A percentile compares a stretch with the other conserved stretches of the same genome.
phyloP scores from a whole-genome alignment of 2,113 vertebrate species.

The Dissostichus mawsoni region DNA sequence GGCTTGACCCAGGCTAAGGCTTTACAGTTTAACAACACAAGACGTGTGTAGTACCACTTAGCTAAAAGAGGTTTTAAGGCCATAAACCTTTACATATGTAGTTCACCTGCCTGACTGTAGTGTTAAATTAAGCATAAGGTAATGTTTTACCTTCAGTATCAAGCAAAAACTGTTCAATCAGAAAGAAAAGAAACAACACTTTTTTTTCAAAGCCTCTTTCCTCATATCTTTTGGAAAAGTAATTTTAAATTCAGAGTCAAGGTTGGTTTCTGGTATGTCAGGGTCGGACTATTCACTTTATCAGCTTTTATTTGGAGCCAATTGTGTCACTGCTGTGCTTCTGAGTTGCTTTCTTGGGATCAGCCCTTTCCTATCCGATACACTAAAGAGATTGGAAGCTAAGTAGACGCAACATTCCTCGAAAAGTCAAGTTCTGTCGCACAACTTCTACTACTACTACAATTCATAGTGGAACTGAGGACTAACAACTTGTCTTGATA shows the following conservation, averaged over 20 bases:
- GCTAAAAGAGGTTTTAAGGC: background rate
- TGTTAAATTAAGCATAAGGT: background rate
- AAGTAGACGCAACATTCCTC: slow-evolving; percentile 38
- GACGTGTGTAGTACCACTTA: slow-evolving; percentile 8
- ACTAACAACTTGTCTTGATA: too few relatives aligned
- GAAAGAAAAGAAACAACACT: too few relatives aligned
- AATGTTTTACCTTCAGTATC: background rate
- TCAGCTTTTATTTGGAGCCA: slow-evolving; percentile 60
- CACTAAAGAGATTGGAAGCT: slow-evolving; percentile 10
- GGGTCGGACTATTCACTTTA: slow-evolving; percentile 54
- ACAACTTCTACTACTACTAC: background rate
- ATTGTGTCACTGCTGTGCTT: slow-evolving; percentile 39
- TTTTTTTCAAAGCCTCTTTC: too few relatives aligned
- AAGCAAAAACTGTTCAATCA: background rate
- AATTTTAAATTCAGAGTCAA: background rate
- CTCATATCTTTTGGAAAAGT: background rate
- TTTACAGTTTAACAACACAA: slow-evolving; percentile 64
- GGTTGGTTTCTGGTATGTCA: slow-evolving; percentile 16
- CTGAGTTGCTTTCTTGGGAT: slow-evolving; percentile 54
- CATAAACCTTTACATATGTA: too few relatives aligned
- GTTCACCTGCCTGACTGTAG: background rate
- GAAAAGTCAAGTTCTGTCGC: slow-evolving; percentile 12
- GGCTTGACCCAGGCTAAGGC: slow-evolving; percentile 72
- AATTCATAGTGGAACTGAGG: too few relatives aligned
- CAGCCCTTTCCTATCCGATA: slow-evolving; percentile 49